Evolutionary conservation across 2,113 vertebrate species (phyloP).

Genomic region (Mus musculus): DNA sequence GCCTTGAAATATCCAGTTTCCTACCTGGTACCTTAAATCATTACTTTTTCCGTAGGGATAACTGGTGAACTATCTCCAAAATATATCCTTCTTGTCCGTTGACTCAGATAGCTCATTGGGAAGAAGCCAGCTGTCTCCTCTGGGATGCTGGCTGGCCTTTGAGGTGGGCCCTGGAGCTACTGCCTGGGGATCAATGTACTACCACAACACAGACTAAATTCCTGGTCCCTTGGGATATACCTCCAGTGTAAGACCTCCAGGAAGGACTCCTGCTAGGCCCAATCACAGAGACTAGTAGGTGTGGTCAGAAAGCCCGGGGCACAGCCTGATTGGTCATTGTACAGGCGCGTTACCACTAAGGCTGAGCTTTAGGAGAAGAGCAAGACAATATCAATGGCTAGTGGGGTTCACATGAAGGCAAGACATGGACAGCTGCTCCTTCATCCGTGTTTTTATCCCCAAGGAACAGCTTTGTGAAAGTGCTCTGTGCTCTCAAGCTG

Average conservation of each 20-base stretch:
- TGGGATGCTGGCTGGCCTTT: background rate
- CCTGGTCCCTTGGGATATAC: background rate
- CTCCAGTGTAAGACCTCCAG: background rate
- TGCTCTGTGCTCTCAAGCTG: background rate
- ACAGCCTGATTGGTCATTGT: background rate
- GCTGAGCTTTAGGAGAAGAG: background rate
- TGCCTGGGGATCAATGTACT: background rate
- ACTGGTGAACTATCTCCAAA: background rate
- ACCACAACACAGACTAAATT: background rate
- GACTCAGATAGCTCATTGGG: background rate
- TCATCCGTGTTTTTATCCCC: background rate
- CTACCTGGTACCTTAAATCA: slow-evolving; percentile 4
- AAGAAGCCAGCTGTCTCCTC: background rate
- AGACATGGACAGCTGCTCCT: background rate
- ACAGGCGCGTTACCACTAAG: background rate
- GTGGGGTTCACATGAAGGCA: background rate
- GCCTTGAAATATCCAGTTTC: slow-evolving; percentile 44
- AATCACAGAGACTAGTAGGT: background rate
- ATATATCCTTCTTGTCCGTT: background rate
- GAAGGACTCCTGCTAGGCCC: background rate
- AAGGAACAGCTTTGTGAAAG: background rate
- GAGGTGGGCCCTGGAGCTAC: fast-evolving
- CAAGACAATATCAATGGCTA: background rate
- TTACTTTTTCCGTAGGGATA: slow-evolving; percentile 17
- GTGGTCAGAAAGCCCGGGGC: background rate